Base-by-base conservation (phyloP, 2,888 invertebrate species). In the Mythimna vitellina region DNA sequence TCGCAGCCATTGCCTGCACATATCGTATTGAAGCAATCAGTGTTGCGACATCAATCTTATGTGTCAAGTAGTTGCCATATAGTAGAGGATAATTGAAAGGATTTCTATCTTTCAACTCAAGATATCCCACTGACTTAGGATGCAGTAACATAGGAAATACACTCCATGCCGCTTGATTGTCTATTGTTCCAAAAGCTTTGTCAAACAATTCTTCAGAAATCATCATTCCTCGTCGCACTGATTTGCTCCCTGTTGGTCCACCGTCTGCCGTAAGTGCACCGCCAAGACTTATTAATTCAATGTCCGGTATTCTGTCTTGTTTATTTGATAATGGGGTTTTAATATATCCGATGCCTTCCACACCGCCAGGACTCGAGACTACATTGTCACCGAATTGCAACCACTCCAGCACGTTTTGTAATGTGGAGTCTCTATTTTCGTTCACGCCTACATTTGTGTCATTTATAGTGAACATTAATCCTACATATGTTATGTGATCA, bases 271-370 rank as follows among this genome's bases (percentile, higher is more conserved):
- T 74, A 46, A 94, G 75, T 58, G 93, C 92, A n/a, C 91, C 97
- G 6, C 97, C 97, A 0, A 97, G 93, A 83, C 97, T 96, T 70
- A 98, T 96, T 22, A 98, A 89, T 89, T 98, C 98, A 67, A 98
- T 96, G 88, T 98, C 98, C 0, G 98, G 98, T 90, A 97, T 96
- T 73, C 95, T 96, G 65, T 94, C 92, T 0, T 89, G 87, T 29
- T 95, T 93, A 20, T 94, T 87, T 0, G 97, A 96, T 76, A 96
- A 92, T 78, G 96, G 96, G 20, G 97, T 96, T 87, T 97, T 97
- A 75, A 97, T 96, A 86, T 97, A 97, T 9, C 96, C 97, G 3
- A 97, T 94, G 3, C 96, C 97, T 89, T 97, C 97, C 20, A 96
- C 96, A 7, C 97, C 97, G 35, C 97, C 97, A 0, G 97, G 95